Conservation (phyloP, 1,140 invertebrate species). For the Pogonomyrmex barbatus region DNA sequence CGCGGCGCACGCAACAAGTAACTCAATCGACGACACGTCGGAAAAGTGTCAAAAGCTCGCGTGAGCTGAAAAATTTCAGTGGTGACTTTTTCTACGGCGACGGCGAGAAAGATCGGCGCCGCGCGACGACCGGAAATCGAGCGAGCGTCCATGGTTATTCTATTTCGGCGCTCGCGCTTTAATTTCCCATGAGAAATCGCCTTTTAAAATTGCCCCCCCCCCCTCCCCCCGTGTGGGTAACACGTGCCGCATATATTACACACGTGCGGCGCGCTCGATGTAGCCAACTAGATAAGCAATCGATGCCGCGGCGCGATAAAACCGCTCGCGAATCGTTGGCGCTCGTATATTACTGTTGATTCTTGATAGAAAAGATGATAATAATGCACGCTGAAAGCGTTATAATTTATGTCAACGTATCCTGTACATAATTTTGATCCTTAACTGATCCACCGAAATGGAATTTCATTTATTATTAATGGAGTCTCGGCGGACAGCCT, state of each 20-base stretch:
- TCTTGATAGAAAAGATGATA: conserved; percentile 50
- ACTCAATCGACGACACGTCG: conserved; percentile 61
- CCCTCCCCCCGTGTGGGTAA: conserved; percentile 27
- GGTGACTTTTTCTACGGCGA: conserved; percentile 12
- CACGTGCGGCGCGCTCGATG: conserved; percentile 26
- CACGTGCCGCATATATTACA: conserved; percentile 59
- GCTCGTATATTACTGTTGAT: conserved; percentile 40
- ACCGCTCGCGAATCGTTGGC: conserved; percentile 41
- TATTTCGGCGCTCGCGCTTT: conserved; percentile 58
- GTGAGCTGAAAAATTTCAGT: conserved; percentile 60
- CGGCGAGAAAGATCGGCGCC: conserved; percentile 9
- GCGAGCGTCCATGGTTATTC: conserved; percentile 43
- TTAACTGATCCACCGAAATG: conserved; percentile 32
- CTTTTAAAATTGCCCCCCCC: conserved; percentile 59
- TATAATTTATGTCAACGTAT: conserved; percentile 43
- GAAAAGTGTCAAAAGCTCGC: conserved; percentile 59
- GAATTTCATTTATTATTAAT: conserved; percentile 3
- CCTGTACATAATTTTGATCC: conserved; percentile 39
- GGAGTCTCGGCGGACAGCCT: background rate
- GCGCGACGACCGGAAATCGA: conserved; percentile 40
- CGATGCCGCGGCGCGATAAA: conserved; percentile 57
- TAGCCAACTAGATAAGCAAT: conserved; percentile 51
- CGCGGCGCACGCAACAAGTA: conserved; percentile 54
- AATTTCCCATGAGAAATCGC: conserved; percentile 61
- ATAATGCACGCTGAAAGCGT: conserved; percentile 48